phyloP scores from a whole-genome alignment of 2,888 invertebrate species.

The Boloria selene region DNA sequence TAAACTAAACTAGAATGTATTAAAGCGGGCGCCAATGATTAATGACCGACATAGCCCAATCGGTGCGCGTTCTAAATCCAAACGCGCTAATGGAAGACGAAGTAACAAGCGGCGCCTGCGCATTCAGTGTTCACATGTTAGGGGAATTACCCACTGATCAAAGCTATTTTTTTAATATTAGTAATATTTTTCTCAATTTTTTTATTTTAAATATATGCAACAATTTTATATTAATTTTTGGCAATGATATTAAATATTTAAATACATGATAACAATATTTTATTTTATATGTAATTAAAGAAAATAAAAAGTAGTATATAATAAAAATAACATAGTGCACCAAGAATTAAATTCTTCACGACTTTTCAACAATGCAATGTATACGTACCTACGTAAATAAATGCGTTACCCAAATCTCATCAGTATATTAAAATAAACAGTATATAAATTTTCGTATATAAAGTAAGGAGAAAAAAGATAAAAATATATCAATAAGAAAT shows the following conservation, averaged over 20 bases:
- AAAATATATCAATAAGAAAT: slow-evolving; percentile 7
- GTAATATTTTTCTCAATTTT: not conserved
- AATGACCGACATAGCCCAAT: slow-evolving; percentile 62
- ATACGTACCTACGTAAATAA: too few species aligned
- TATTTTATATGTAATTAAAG: too few species aligned
- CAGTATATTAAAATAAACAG: not conserved
- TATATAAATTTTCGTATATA: too few species aligned
- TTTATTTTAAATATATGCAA: not conserved
- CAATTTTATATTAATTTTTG: too few species aligned
- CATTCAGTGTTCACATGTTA: slow-evolving; percentile 57
- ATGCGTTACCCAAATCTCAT: too few species aligned
- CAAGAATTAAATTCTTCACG: too few species aligned
- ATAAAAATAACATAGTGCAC: too few species aligned
- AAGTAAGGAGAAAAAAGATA: not conserved
- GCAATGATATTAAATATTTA: too few species aligned
- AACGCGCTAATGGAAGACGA: slow-evolving; percentile 77
- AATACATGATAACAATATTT: too few species aligned
- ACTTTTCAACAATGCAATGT: too few species aligned
- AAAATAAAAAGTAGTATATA: too few species aligned
- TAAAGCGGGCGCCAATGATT: slow-evolving; percentile 69
- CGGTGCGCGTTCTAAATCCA: slow-evolving; percentile 70
- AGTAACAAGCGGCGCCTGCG: slow-evolving; percentile 67
- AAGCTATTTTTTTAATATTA: slow-evolving; percentile 8
- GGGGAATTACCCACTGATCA: slow-evolving; percentile 23
- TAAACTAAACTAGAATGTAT: slow-evolving; percentile 43